phyloP scores from a whole-genome alignment of 2,888 invertebrate species.

The Nezara viridula region DNA sequence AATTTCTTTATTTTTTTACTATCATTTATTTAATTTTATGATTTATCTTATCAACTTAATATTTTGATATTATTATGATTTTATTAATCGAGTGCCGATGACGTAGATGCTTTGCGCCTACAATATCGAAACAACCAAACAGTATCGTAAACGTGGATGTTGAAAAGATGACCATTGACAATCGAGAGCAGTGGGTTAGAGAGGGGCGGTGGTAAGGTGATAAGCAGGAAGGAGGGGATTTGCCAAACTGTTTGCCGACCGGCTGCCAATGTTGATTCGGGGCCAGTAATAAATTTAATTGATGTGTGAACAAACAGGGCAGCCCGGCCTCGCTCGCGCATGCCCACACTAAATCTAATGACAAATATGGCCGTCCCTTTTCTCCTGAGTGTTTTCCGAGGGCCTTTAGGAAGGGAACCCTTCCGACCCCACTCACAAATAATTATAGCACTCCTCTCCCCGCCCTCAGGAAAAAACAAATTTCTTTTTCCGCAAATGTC shows the following conservation, averaged over 20 bases:
- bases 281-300: conserved; percentile 62
- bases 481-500: conserved; percentile 40
- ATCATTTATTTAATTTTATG: no score
- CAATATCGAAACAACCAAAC: no score
- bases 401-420: conserved; percentile 24
- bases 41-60: no score
- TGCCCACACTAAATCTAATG: conserved; percentile 51
- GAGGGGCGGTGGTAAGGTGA: background rate
- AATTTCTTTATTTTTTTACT: no score
- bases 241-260: conserved; percentile 54
- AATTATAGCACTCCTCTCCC: conserved; percentile 35
- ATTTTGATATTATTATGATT: no score
- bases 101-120: no score
- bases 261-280: conserved; percentile 58
- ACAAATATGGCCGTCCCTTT: conserved; percentile 56
- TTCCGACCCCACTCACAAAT: conserved; percentile 41
- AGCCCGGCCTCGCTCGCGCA: conserved; percentile 10
- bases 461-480: conserved; percentile 48
- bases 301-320: conserved; percentile 62
- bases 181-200: conserved; percentile 35
- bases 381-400: conserved; percentile 47
- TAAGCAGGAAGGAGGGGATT: background rate
- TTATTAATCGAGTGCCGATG: no score
- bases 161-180: background rate
- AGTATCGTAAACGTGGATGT: background rate